A percentile compares a stretch with the other conserved stretches of the same genome.
Conservation (phyloP, 1,140 invertebrate genomes). For the Nixonia krombeini region DNA sequence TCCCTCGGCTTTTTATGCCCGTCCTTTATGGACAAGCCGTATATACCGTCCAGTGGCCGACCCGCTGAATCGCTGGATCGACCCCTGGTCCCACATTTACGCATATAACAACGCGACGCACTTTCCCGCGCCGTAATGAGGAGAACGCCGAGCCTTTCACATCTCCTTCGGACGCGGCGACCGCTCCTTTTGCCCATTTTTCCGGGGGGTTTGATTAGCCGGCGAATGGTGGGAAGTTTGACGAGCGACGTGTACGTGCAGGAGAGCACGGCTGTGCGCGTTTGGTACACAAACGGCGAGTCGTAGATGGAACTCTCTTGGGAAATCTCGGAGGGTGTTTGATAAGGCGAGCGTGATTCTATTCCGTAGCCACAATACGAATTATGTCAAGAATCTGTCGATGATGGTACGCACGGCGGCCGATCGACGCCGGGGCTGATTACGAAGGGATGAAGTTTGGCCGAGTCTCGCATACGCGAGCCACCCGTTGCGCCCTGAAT, state of each 20-base stretch:
- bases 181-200: constrained; percentile 22
- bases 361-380: constrained; percentile 43
- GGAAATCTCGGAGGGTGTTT: constrained; percentile 55
- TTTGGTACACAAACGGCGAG: constrained; percentile 17
- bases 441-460: no score
- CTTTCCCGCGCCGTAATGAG: not conserved
- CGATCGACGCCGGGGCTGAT: no score
- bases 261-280: constrained; percentile 14
- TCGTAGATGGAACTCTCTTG: constrained; percentile 32
- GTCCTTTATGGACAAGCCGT: constrained; percentile 17
- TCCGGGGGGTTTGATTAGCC: constrained; percentile 48
- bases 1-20: constrained; percentile 27
- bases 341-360: constrained; percentile 55
- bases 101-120: constrained; percentile 24
- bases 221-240: constrained; percentile 3
- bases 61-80: not conserved
- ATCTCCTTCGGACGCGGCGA: constrained; percentile 29
- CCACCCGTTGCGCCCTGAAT: no score
- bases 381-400: constrained; percentile 41
- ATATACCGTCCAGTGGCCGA: not conserved
- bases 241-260: not conserved
- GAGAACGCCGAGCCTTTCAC: constrained; percentile 13
- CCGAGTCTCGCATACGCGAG: no score
- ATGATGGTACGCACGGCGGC: constrained; percentile 37
- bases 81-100: constrained; percentile 26